Conservation (phyloP, 2,797 vertebrate genomes). For the Sorex maritimensis region DNA sequence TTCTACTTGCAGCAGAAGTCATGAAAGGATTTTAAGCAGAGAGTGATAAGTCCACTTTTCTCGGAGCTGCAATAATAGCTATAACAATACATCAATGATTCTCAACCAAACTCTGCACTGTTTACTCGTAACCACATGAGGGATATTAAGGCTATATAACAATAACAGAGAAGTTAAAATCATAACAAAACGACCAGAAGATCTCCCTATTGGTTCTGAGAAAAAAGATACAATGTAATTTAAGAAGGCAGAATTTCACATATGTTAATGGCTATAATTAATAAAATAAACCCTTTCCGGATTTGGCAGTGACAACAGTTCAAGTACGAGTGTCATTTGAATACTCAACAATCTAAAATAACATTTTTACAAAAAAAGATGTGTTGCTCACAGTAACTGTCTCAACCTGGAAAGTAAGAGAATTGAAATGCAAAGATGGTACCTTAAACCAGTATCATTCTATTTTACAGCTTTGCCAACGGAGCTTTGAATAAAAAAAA, state of each 20-base stretch:
- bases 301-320: constrained; percentile 15
- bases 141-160: background rate
- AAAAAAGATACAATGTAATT: constrained; percentile 27
- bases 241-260: constrained; percentile 57
- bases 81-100: constrained; percentile 9
- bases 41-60: background rate
- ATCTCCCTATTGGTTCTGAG: background rate
- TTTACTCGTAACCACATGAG: constrained; percentile 3
- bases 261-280: constrained; percentile 63
- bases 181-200: constrained; percentile 38
- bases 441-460: constrained; percentile 56
- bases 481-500: background rate
- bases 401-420: background rate
- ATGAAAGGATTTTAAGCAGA: constrained; percentile 21
- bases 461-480: constrained; percentile 49
- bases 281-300: constrained; percentile 51
- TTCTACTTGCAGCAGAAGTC: constrained; percentile 31
- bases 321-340: background rate
- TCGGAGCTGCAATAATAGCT: background rate
- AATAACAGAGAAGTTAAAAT: background rate
- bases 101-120: background rate
- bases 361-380: constrained; percentile 58
- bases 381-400: constrained; percentile 20
- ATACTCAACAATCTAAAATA: constrained; percentile 35
- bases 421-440: constrained; percentile 55